These are phyloP conservation scores for Phylloscopus trochilus DNA, from an alignment of 2,113 vertebrate genomes.

Conservation along the genomic window DNA sequence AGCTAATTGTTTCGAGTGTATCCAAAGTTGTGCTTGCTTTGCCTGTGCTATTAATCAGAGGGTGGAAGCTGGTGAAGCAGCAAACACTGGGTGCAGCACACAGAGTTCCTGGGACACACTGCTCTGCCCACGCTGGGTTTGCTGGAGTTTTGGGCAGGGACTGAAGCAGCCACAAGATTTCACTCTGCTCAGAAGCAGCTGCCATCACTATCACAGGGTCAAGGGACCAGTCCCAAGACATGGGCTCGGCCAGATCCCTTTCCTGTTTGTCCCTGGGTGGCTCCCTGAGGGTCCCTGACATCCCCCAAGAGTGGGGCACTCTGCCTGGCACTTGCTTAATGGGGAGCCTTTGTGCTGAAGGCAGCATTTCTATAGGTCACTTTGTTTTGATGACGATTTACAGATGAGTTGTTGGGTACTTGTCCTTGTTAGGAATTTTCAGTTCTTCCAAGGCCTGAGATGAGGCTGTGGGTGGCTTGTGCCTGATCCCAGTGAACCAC, in stretches of 20 bases:
- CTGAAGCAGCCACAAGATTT: background rate
- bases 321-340: background rate
- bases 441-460: background rate
- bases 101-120: background rate
- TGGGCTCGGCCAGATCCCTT: background rate
- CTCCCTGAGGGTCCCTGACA: background rate
- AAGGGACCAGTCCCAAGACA: background rate
- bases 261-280: background rate
- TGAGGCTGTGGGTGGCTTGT: background rate
- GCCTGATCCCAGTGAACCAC: background rate
- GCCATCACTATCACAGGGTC: no score
- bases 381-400: background rate
- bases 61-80: background rate
- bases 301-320: no score
- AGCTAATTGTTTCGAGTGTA: background rate
- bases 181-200: background rate
- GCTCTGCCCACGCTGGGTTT: fast-evolving
- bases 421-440: background rate
- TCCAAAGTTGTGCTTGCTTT: background rate
- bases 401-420: background rate
- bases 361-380: background rate
- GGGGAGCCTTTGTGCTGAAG: background rate
- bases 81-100: background rate
- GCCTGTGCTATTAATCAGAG: background rate
- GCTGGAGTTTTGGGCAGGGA: background rate